Conservation (phyloP, 2,113 vertebrate genomes). For the Lagenorhynchus albirostris region DNA sequence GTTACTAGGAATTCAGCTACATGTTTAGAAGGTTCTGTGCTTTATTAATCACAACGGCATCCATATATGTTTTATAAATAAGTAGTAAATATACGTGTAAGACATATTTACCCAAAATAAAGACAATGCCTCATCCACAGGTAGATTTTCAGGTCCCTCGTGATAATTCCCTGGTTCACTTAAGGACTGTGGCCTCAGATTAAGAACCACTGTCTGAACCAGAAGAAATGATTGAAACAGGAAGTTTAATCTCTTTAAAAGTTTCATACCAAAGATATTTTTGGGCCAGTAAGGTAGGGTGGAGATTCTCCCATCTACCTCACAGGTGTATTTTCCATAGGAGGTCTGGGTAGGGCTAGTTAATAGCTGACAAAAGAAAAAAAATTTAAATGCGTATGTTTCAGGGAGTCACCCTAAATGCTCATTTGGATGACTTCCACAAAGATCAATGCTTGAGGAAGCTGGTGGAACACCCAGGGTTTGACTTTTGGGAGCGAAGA, state of each 20-base stretch:
- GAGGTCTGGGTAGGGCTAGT: background rate
- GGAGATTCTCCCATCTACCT: background rate
- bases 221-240: slow-evolving; percentile 13
- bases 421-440: slow-evolving; percentile 6
- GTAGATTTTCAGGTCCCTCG: background rate
- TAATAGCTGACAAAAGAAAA: slow-evolving; percentile 35
- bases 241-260: background rate
- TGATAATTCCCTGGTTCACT: background rate
- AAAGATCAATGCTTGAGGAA: background rate
- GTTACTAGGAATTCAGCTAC: background rate
- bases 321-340: background rate
- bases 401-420: background rate
- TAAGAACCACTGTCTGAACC: background rate
- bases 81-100: background rate
- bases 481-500: background rate
- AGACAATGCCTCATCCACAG: background rate
- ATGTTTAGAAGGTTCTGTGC: background rate
- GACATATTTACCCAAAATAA: background rate
- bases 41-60: slow-evolving; percentile 6
- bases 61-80: background rate
- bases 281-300: background rate
- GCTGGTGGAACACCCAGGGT: background rate
- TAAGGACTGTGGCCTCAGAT: background rate
- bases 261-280: background rate
- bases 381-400: background rate